These are phyloP conservation scores for Todus mexicanus DNA, from an alignment of 2,797 vertebrate species.

Conservation along the genomic window DNA sequence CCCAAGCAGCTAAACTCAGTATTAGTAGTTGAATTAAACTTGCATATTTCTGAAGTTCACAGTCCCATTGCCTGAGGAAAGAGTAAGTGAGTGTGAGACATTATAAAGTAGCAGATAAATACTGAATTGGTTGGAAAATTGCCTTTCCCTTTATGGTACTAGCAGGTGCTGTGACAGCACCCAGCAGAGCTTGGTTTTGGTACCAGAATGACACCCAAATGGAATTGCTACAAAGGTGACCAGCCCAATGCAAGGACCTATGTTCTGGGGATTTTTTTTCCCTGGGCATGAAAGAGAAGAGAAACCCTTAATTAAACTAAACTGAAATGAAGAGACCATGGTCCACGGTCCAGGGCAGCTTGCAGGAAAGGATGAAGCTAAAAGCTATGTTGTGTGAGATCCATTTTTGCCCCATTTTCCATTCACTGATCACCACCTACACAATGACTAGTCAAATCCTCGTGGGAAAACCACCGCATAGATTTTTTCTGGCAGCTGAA, in stretches of 20 bases:
- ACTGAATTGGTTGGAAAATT: neutral
- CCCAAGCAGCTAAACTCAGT: neutral
- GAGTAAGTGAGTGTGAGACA: neutral
- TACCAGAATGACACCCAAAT: neutral
- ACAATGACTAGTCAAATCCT: neutral
- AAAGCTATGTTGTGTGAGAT: neutral
- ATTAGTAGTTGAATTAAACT: neutral
- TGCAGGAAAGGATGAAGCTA: neutral
- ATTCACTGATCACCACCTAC: neutral
- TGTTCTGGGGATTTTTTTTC: neutral
- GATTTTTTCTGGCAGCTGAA: neutral
- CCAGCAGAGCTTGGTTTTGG: neutral
- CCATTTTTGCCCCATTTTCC: neutral
- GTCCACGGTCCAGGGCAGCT: neutral
- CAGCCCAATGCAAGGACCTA: neutral
- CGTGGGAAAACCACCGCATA: neutral
- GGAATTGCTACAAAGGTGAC: neutral
- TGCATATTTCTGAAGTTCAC: neutral
- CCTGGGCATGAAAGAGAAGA: neutral
- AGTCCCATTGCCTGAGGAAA: neutral
- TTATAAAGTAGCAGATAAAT: neutral
- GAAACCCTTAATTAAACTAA: neutral
- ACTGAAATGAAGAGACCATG: neutral
- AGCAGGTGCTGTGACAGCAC: neutral
- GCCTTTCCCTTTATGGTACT: neutral